phyloP scores from a whole-genome alignment of 2,797 vertebrate genomes.

The Glyptemys insculpta region DNA sequence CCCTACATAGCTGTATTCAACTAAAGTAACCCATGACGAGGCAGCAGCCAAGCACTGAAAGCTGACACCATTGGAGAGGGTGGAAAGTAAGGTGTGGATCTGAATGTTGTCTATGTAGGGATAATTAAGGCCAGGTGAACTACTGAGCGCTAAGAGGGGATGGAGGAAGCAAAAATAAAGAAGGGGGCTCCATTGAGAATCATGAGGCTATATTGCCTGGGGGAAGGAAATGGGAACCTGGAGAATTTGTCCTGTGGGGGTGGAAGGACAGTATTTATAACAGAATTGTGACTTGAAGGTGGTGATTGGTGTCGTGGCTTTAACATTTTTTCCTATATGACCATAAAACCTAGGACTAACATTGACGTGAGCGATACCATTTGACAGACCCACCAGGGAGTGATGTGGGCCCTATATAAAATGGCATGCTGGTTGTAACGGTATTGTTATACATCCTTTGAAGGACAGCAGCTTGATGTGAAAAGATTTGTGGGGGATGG shows the following conservation, averaged over 20 bases:
- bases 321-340: neutral
- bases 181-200: neutral
- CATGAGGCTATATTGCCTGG: rapidly evolving
- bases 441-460: neutral
- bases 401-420: neutral
- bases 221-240: neutral
- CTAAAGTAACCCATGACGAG: neutral
- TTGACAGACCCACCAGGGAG: neutral
- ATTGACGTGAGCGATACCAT: neutral
- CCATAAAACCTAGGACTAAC: neutral
- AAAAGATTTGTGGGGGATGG: neutral
- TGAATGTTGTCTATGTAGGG: neutral
- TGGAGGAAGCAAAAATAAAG: neutral
- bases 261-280: neutral
- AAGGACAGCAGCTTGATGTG: neutral
- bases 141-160: rapidly evolving
- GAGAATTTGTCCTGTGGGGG: neutral
- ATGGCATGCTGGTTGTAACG: neutral
- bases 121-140: neutral
- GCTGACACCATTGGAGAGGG: rapidly evolving
- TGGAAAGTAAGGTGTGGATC: neutral
- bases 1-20: neutral
- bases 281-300: neutral
- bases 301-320: neutral
- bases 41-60: neutral